phyloP scores from a whole-genome alignment of 2,797 vertebrate species.

The Tolypeutes matacus region DNA sequence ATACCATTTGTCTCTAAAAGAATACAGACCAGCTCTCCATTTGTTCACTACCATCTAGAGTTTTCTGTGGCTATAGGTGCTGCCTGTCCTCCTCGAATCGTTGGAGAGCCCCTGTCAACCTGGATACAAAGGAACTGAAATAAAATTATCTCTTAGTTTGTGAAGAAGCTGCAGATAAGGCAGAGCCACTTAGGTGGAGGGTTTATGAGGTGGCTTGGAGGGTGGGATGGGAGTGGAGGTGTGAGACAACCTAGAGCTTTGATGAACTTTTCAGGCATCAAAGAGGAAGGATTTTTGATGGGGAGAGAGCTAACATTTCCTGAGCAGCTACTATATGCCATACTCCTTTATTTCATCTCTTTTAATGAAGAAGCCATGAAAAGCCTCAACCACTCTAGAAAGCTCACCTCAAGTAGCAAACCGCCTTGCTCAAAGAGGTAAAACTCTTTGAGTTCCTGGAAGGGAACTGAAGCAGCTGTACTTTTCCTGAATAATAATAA shows the following conservation, averaged over 20 bases:
- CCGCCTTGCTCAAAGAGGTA: not conserved
- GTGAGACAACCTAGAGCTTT: not conserved
- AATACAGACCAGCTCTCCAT: not conserved
- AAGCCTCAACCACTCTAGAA: not conserved
- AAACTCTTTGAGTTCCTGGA: not conserved
- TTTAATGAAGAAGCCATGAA: not conserved
- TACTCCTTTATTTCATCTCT: not conserved
- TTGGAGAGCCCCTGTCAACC: not conserved
- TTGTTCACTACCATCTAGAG: not conserved
- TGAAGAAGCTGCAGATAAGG: not conserved
- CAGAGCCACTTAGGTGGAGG: not conserved
- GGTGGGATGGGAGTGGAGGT: not conserved
- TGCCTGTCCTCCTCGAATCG: not conserved
- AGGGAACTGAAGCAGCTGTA: not conserved
- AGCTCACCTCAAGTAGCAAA: not conserved
- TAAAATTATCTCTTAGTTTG: not conserved
- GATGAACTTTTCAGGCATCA: not conserved
- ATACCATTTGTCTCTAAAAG: not conserved
- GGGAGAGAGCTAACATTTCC: not conserved
- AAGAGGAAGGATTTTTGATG: not conserved
- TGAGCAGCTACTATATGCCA: not conserved
- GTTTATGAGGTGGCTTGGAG: not conserved
- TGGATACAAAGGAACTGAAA: not conserved
- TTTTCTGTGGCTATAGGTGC: not conserved
- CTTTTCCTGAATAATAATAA: conserved; percentile 2